Base-by-base conservation (phyloP, 2,113 vertebrate genomes). In the Stigmatopora nigra region DNA sequence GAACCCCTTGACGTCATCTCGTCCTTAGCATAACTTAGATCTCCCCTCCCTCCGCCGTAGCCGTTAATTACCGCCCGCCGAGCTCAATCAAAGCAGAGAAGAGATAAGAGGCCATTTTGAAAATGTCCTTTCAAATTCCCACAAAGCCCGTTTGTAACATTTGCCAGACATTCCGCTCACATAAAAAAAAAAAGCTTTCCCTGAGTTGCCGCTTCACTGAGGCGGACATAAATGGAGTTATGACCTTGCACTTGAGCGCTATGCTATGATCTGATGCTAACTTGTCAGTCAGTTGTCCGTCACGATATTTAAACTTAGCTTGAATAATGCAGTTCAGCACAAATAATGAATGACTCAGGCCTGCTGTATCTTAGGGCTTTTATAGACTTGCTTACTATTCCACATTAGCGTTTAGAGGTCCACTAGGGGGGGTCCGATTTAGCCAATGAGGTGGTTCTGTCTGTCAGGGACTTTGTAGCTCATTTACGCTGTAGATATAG, bases 41-140 rank as follows among this genome's bases (percentile, higher is more conserved):
- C 49, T 64, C 49, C 63, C 41, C 64, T 47, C 20, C 16, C n/a
- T 38, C 59, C 3, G 35, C 61, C 22, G 46, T 65, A 53, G 14
- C 3, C 73, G 64, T 67, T 74, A 59, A 69, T 72, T 68, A 25
- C 59, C 66, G 61, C 70, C 56, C 70, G 67, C 67, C 46, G 45
- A 61, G 64, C 11, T 64, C 10, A 64, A 53, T 0, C 41, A 44
- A 20, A 64, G 0, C 15, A 45, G 0, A 20, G 1, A 1, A 59
- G 35, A 49, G 35, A 49, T 14, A 13, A 67, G 31, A 62, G 51
- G 16, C 4, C 16, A 52, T 45, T 59, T 66, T 31, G 16, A 52
- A 13, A 61, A 14, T 17, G 22, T 51, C 36, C 3, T 49, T 68
- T 63, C 10, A 60, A 20, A 63, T 19, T 65, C 12, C 25, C 44